A percentile compares a stretch with the other conserved stretches of the same genome.
Evolutionary conservation across 1,140 invertebrate species (phyloP).

Genomic region (Pantala flavescens): DNA sequence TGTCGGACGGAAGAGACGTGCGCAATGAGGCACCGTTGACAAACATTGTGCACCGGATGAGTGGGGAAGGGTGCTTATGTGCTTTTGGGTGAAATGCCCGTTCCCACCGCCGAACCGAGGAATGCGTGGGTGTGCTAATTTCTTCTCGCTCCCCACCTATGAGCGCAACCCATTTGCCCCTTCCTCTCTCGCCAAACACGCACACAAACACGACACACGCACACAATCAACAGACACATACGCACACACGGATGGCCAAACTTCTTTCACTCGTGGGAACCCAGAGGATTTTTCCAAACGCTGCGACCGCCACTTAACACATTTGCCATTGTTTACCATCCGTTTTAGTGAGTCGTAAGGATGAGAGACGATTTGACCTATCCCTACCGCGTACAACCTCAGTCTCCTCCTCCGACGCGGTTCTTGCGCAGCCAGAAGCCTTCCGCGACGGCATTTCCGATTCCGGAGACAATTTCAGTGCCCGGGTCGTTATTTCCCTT

Average conservation of each 20-base stretch:
- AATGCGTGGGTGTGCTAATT: constrained; percentile 4
- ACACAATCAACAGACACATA: background rate
- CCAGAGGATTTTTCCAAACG: background rate
- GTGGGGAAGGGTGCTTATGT: too few species aligned
- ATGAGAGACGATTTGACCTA: constrained; percentile 6
- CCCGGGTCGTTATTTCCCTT: background rate
- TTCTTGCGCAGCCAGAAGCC: background rate
- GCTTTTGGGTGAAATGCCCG: background rate
- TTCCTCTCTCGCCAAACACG: too few species aligned
- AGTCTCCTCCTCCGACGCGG: background rate
- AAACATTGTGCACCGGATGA: background rate
- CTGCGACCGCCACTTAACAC: background rate
- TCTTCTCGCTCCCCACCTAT: background rate
- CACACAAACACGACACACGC: background rate
- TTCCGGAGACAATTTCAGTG: background rate
- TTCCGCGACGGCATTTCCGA: background rate
- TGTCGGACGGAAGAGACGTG: background rate
- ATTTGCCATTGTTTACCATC: background rate
- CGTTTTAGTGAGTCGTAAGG: constrained; percentile 8
- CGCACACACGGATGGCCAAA: background rate
- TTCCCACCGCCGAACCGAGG: background rate
- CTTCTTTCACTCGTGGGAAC: background rate
- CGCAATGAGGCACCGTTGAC: background rate
- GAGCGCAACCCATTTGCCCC: background rate
- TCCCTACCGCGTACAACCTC: background rate